Base-by-base conservation (phyloP, 1,140 invertebrate species). In the Meloidogyne hapla region DNA sequence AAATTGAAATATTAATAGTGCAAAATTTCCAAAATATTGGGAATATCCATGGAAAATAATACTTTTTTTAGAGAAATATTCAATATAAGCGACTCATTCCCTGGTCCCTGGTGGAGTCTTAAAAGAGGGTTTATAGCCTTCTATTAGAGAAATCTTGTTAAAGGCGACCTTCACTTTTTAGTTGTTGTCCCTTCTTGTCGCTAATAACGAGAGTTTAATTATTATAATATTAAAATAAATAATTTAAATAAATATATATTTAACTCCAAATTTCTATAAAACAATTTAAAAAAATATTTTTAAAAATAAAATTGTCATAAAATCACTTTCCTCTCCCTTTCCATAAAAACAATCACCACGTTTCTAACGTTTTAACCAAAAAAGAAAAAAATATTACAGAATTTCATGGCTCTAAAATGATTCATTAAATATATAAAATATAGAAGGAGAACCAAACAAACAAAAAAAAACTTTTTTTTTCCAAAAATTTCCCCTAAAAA, bases 401-500 rank as follows among this genome's bases (percentile, higher is more conserved):
- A n/a, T 56, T 56, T 56, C 48, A 56, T n/a, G n/a, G 42, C 13
- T 18, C 8, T 56, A 56, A 6, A 33, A 9, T 56, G 48, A 56
- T 56, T 56, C 48, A 56, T 21, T 56, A 33, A 33, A 33, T 6
- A 33, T 33, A 33, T 6, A 33, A 33, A 33, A n/a, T 56, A 56
- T 56, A n/a, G 18, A 21, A 5, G n/a, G 6, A 56, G 2, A 56
- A 42, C 13, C 48, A 56, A 56, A 56, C n/a, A 56, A 56, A 56
- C 48, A 56, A 56, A 56, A 48, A 56, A 56, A 56, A 33, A 33
- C 28, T 8, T 33, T 66, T 66, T 66, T 40, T 69, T 69, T 69
- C 67, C 25, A 40, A 33, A 25, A 40, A 3, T 33, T 69, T 18
- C 12, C 5, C 67, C 28, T 28, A 23, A 42, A 21, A 23, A 38